Percentiles rank a stretch among this genome's conserved stretches.
These are phyloP conservation scores for Napeogenes inachia DNA, from an alignment of 2,888 invertebrate genomes.

Conservation along the genomic window DNA sequence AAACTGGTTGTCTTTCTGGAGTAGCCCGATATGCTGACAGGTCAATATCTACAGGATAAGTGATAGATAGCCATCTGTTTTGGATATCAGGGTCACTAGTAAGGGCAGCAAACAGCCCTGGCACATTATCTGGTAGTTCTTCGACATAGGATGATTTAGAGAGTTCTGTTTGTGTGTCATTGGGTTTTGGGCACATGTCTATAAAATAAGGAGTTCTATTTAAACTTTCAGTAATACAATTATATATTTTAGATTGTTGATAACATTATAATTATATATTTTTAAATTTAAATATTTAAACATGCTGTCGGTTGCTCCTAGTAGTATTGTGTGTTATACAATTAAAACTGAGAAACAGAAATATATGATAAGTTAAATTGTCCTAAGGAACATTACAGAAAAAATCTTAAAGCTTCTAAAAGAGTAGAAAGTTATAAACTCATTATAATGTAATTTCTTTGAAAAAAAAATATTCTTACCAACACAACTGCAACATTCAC, in stretches of 20 bases:
- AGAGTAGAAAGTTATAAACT: no score
- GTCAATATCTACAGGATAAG: constrained; percentile 87
- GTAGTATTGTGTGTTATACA: no score
- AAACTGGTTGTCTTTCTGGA: constrained; percentile 82
- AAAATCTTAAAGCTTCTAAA: no score
- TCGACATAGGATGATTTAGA: constrained; percentile 90
- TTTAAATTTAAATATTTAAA: no score
- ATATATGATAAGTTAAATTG: no score
- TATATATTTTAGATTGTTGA: background rate
- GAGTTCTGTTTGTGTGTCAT: constrained; percentile 84
- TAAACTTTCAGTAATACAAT: background rate
- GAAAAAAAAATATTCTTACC: constrained; percentile 80
- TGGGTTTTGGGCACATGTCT: constrained; percentile 94
- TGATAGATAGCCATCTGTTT: constrained; percentile 90
- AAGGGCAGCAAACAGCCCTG: constrained; percentile 88
- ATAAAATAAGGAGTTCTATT: constrained; percentile 36
- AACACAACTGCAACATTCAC: constrained; percentile 97
- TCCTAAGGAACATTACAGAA: no score
- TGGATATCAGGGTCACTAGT: constrained; percentile 87
- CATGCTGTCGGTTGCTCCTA: no score
- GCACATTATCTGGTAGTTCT: constrained; percentile 87
- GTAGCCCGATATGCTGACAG: constrained; percentile 80
- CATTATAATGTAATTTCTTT: background rate
- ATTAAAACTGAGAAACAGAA: no score
- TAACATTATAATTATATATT: no score